Conservation (phyloP, 2,113 vertebrate genomes). For the Astatoreochromis straeleni region DNA sequence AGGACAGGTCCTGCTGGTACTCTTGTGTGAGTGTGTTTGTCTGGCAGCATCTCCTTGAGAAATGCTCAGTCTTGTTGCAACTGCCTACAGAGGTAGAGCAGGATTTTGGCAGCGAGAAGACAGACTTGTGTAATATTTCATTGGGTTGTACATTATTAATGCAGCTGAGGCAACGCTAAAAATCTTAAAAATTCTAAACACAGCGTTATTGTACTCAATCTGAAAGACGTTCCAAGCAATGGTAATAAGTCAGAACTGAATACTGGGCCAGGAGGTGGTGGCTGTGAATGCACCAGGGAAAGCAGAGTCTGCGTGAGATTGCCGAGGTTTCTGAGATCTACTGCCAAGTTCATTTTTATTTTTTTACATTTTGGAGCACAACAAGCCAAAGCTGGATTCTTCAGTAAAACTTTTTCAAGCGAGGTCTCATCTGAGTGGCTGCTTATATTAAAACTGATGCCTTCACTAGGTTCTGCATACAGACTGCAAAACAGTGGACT, state of each 20-base stretch:
- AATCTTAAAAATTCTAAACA: not conserved
- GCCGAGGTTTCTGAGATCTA: not conserved
- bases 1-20: not conserved
- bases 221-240: not conserved
- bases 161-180: not conserved
- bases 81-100: not conserved
- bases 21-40: not conserved
- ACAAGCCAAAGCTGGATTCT: not conserved
- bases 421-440: not conserved
- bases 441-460: constrained; percentile 14
- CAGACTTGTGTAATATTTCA: constrained; percentile 37
- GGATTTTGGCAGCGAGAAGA: not conserved
- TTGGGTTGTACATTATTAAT: constrained; percentile 36
- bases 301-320: not conserved
- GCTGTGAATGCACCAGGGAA: not conserved
- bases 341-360: not conserved
- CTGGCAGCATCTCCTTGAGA: not conserved
- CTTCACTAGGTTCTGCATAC: not conserved
- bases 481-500: not conserved
- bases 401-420: not conserved
- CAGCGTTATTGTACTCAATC: not conserved
- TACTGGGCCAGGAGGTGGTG: not conserved
- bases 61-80: not conserved
- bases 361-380: not conserved
- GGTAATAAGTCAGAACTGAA: not conserved